Evolutionary conservation across 1,140 invertebrate species (phyloP), one percentile per base, ranked within the genome.

Genomic region (Lepidurus packardi): DNA sequence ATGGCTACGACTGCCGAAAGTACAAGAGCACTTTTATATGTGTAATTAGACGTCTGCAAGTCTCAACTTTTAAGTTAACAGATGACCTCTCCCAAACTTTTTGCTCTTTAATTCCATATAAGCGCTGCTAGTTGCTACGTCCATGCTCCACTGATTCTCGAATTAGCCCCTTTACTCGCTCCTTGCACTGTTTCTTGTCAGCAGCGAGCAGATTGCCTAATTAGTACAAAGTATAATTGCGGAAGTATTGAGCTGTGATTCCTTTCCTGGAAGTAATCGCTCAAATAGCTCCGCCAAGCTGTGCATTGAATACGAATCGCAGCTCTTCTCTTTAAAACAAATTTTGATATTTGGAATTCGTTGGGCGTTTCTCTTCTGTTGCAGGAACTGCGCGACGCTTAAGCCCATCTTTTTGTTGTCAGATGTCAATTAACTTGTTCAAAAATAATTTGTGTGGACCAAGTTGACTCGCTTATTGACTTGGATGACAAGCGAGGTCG

Each of bases 71-170:
- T 34, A 34, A 34, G 0, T 34, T 34, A 34, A n/a, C 53, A 65
- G 53, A n/a, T 65, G 53, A 65, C 16, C 53, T 21, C 7, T 65
- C 21, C 13, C 21, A 65, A 65, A 65, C 53, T 65, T 65, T 21
- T 65, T 65, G 53, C 53, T 65, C 53, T n/a, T 65, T 65, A 65
- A 65, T 65, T 65, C 53, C 53, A 21, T 65, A 65, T 65, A n/a
- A 65, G 53, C 53, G 53, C 53, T 65, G 16, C 53, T 65, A 65
- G 9, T 65, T 65, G 53, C 21, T 21, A 65, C 4, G 8, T 21
- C 53, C 53, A 65, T 7, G 53, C 53, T 65, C 53, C 53, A 65
- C 16, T 65, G 53, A 21, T 7, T 65, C 21, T 65, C 16, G 13
- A 65, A 65, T 65, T 65, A 65, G 53, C 53, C 21, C 21, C 6